Percentiles rank a stretch among this genome's conserved stretches.
These are phyloP conservation scores for Drosophila ercepeae DNA, from an alignment of 1,140 invertebrate genomes.

Conservation along the genomic window DNA sequence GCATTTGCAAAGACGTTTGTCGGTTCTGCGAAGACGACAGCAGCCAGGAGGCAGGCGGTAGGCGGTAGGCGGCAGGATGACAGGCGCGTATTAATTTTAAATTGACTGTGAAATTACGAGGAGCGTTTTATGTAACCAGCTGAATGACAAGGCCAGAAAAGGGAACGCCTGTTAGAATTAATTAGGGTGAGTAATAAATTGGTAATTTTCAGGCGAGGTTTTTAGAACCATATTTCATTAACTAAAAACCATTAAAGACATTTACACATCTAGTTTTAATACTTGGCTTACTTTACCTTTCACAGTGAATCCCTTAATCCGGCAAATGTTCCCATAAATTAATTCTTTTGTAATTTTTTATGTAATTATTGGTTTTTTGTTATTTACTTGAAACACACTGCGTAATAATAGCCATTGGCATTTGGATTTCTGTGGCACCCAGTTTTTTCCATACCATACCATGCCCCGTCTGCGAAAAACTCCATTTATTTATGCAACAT, in stretches of 20 bases:
- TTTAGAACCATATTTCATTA: too few species aligned
- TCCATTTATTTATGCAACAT: conserved; percentile 14
- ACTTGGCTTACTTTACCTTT: conserved; percentile 7
- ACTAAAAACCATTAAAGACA: background rate
- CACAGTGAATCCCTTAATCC: conserved; percentile 1
- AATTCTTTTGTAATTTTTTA: background rate
- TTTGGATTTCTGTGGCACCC: conserved; percentile 14
- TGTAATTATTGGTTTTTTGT: background rate
- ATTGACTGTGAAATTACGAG: conserved; percentile 79
- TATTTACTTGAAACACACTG: conserved; percentile 11
- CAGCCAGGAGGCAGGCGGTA: too few species aligned
- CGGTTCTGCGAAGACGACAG: conserved; percentile 24
- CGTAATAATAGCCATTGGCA: conserved; percentile 24
- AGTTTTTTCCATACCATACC: conserved; percentile 4
- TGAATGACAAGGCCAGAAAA: conserved; percentile 15
- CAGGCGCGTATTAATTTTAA: conserved; percentile 78
- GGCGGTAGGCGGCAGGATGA: conserved; percentile 27
- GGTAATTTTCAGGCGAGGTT: background rate
- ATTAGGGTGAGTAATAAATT: background rate
- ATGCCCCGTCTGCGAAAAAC: conserved; percentile 1
- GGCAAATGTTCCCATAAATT: background rate
- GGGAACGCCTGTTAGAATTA: too few species aligned
- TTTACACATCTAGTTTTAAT: conserved; percentile 22
- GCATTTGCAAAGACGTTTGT: conserved; percentile 74
- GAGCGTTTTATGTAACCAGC: conserved; percentile 44